Evolutionary conservation across 2,113 vertebrate genomes (phyloP).

Genomic region (Serinus canaria): DNA sequence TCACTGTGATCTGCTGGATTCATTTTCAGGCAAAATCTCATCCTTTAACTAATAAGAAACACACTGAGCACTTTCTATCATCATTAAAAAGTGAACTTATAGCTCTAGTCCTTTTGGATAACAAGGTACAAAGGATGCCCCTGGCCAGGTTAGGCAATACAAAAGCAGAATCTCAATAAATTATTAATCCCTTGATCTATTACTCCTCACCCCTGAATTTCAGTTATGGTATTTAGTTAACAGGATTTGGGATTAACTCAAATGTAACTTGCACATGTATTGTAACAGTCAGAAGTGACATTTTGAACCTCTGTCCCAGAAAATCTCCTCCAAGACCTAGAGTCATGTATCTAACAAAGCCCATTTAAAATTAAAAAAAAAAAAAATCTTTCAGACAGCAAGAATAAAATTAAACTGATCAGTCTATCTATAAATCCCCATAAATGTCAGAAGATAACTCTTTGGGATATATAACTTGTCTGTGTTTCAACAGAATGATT

Average conservation of each 20-base stretch:
- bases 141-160: neutral
- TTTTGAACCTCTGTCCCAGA: neutral
- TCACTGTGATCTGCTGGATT: neutral
- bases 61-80: neutral
- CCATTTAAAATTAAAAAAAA: neutral
- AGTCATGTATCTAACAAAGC: neutral
- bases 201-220: neutral
- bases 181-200: neutral
- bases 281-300: neutral
- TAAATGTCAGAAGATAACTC: conserved; percentile 12
- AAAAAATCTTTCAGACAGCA: neutral
- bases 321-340: neutral
- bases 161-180: neutral
- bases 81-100: neutral
- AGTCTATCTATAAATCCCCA: neutral
- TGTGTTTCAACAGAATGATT: neutral
- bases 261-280: neutral
- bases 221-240: neutral
- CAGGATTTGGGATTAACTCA: neutral
- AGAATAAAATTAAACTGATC: conserved; percentile 10
- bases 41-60: neutral
- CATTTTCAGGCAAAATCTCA: neutral
- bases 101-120: neutral
- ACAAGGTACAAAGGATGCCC: neutral
- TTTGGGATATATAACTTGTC: neutral